A percentile compares a stretch with the other conserved stretches of the same genome.
Evolutionary conservation across 1,140 invertebrate genomes (phyloP).

Genomic region (Platyura marginata): DNA sequence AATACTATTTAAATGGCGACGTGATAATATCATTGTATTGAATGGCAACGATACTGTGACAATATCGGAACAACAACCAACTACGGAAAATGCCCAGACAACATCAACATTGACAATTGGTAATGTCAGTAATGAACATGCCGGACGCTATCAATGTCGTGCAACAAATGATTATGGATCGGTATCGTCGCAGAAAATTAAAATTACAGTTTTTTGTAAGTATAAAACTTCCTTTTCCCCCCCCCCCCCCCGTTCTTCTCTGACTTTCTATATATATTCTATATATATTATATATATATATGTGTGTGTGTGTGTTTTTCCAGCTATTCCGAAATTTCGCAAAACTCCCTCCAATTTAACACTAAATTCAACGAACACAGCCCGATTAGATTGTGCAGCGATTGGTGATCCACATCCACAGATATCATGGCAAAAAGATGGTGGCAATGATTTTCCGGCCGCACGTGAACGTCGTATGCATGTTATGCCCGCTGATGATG

Average conservation of each 20-base stretch:
- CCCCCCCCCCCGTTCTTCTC: too few species aligned
- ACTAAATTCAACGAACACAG: slow-evolving; percentile 67
- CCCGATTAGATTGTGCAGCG: slow-evolving; percentile 77
- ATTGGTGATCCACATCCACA: slow-evolving; percentile 72
- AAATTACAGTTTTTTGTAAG: slow-evolving; percentile 65
- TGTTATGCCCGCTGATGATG: slow-evolving; percentile 78
- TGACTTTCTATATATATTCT: slow-evolving; percentile 7
- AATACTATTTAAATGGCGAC: slow-evolving; percentile 72
- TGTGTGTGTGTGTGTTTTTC: too few species aligned
- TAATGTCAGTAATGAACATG: slow-evolving; percentile 54
- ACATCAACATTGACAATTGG: slow-evolving; percentile 25
- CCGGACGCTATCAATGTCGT: slow-evolving; percentile 84
- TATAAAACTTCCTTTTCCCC: slow-evolving; percentile 4
- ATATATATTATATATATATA: too few species aligned
- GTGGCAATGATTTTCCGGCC: slow-evolving; percentile 87
- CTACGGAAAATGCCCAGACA: slow-evolving; percentile 11
- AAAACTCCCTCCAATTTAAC: slow-evolving; percentile 73
- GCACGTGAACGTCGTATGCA: slow-evolving; percentile 83
- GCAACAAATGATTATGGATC: slow-evolving; percentile 78
- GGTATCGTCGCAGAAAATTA: slow-evolving; percentile 71
- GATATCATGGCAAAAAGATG: slow-evolving; percentile 86
- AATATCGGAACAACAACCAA: slow-evolving; percentile 2
- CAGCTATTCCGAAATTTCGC: slow-evolving; percentile 71
- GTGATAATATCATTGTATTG: slow-evolving; percentile 67
- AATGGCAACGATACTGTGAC: slow-evolving; percentile 6